Base-by-base conservation (phyloP, 2,113 vertebrate species). In the Orthonyx spaldingii region DNA sequence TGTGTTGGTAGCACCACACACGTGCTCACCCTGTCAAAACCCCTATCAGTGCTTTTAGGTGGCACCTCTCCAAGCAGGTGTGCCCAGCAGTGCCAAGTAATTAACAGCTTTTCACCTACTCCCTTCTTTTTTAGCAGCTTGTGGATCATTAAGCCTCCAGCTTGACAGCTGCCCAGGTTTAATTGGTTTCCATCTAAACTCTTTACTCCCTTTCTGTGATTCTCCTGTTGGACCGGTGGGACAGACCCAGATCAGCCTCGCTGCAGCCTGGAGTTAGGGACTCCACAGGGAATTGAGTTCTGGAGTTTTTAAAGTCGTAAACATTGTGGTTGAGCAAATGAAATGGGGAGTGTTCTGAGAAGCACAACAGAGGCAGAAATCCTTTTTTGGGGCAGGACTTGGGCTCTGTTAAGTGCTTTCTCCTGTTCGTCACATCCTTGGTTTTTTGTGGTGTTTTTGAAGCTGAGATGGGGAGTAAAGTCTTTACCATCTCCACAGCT, bases 71-170 rank as follows among this genome's bases (percentile, higher is more conserved):
- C 87, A 80, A 79, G 22, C 66, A 81, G 85, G 64, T 21, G 1
- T 37, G 61, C 71, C 63, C 66, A 66, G 63, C 68, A 69, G 59
- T 32, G 55, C 87, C 49, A 60, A 33, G n/a, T 61, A 94, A 52
- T n/a, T 70, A 56, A 53, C 78, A 80, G 11, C 84, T 85, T 87
- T 89, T 89, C 86, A 79, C 81, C 87, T 60, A 72, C 70, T 86
- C 71, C 71, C 59, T 55, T 61, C n/a, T 13, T 79, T 81, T 74
- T 50, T 26, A 81, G 61, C 63, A 61, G 72, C 16, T 6, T 53
- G 12, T 39, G 70, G 56, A 37, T 90, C 72, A 61, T 80, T 77
- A 72, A 84, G 50, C 52, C 35, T 84, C 56, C 64, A 77, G 56
- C 56, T 84, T 90, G 80, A 64, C 89, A 49, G 53, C 86, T 88